Evolutionary conservation across 2,113 vertebrate species (phyloP), one percentile per base, ranked within the genome.

Genomic region (Atractosteus spatula): DNA sequence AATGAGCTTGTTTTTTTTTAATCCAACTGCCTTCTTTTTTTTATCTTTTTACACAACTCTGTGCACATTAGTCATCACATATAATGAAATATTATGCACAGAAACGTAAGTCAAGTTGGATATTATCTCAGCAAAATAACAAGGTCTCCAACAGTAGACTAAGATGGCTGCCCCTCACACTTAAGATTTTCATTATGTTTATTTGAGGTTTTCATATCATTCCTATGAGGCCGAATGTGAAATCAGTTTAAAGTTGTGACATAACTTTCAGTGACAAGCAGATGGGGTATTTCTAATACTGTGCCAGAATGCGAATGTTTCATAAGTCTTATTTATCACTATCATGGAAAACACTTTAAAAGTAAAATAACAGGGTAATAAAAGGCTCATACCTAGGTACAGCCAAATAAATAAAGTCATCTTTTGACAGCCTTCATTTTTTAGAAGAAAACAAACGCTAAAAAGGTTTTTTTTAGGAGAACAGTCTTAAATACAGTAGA

Each of bases 131-230:
- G 79, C 82, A 79, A 80, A 80, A 87, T 82, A 81, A 83, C 82
- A 82, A 86, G 79, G 85, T 83, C 84, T 80, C 74, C 77, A 74
- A 81, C 83, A 89, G 89, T 86, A 87, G 79, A 84, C 87, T 45
- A 65, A 83, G 86, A 90, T 85, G 80, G 81, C 84, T 81, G 76
- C 71, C 74, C 51, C 70, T 69, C 83, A 80, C 82, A 83, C 79
- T 73, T 81, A 83, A 86, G 86, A 80, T 86, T 84, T 84, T 85
- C 82, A 86, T 87, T 87, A 85, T 80, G 77, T 78, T 82, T 62
- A 64, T 72, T 76, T 72, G 14, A 70, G 70, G 82, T 81, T 85
- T 79, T 76, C 78, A 76, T 74, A 77, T 85, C 83, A 80, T 80
- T 77, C 69, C 77, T 76, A 76, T 79, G 79, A 78, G 66, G 80